phyloP scores from a whole-genome alignment of 2,888 invertebrate genomes.

The Tribolium freemani region DNA sequence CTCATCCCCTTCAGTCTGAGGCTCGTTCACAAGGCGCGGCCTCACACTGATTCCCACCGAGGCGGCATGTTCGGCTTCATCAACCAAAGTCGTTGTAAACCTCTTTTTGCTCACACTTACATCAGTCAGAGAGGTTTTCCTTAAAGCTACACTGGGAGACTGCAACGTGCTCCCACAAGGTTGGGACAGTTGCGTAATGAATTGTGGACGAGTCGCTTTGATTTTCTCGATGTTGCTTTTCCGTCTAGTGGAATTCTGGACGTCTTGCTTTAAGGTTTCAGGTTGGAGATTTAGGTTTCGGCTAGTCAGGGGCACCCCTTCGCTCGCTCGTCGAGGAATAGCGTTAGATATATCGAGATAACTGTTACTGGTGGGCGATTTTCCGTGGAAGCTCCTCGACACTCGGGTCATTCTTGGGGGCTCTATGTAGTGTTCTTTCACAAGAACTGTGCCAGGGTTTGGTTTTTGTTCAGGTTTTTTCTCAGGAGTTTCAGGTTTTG shows the following conservation, averaged over 20 bases:
- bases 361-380: slow-evolving; percentile 57
- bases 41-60: slow-evolving; percentile 48
- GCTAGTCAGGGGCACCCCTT: slow-evolving; percentile 54
- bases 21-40: neutral
- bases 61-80: slow-evolving; percentile 65
- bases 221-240: slow-evolving; percentile 46
- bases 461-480: neutral
- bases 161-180: slow-evolving; percentile 51
- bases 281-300: slow-evolving; percentile 46
- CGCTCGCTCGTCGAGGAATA: slow-evolving; percentile 62
- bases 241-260: slow-evolving; percentile 27
- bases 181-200: slow-evolving; percentile 61
- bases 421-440: slow-evolving; percentile 71
- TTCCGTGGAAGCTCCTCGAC: slow-evolving; percentile 69
- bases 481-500: slow-evolving; percentile 30
- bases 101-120: slow-evolving; percentile 54
- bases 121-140: slow-evolving; percentile 58
- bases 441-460: slow-evolving; percentile 66
- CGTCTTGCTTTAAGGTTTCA: slow-evolving; percentile 34
- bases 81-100: slow-evolving; percentile 65
- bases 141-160: slow-evolving; percentile 35
- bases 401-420: slow-evolving; percentile 68
- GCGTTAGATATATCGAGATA: slow-evolving; percentile 52
- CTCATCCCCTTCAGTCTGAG: neutral
- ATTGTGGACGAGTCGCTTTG: slow-evolving; percentile 52